Evolutionary conservation across 2,113 vertebrate species (phyloP).

Genomic region (Xerus inauris): DNA sequence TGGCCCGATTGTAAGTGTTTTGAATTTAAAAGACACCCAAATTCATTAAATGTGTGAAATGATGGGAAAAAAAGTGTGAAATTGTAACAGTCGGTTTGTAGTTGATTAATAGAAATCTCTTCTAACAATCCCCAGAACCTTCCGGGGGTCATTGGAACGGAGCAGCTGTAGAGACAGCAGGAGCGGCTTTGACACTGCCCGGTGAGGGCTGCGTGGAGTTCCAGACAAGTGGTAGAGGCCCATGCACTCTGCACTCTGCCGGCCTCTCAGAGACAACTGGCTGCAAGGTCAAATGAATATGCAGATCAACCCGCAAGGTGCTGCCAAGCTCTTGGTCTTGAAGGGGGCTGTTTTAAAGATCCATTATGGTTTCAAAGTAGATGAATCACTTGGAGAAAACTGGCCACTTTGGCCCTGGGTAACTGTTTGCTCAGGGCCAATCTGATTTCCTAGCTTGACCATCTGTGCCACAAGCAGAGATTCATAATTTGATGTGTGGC

Average conservation of each 20-base stretch:
- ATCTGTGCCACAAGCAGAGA: conserved; percentile 64
- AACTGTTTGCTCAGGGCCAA: not conserved
- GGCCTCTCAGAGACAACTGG: conserved; percentile 76
- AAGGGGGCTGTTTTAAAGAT: conserved; percentile 60
- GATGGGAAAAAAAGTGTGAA: conserved; percentile 90
- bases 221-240: conserved; percentile 85
- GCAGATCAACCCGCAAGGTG: conserved; percentile 76
- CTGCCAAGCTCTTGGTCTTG: conserved; percentile 27
- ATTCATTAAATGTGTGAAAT: conserved; percentile 90
- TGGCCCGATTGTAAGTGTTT: conserved; percentile 80
- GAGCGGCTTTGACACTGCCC: conserved; percentile 86
- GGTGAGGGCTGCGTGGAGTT: conserved; percentile 78
- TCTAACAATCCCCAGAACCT: conserved; percentile 87
- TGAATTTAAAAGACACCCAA: conserved; percentile 84
- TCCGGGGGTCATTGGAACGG: conserved; percentile 89
- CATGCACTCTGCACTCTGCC: conserved; percentile 77
- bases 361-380: not conserved
- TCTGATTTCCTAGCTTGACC: conserved; percentile 52
- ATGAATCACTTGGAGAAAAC: not conserved
- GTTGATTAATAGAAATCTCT: conserved; percentile 91
- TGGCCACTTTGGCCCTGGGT: conserved; percentile 12
- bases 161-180: conserved; percentile 92
- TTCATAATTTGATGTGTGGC: conserved; percentile 14
- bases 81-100: conserved; percentile 89
- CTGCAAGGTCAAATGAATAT: conserved; percentile 82